Conservation (phyloP, 2,113 vertebrate species). For the Aramus guarauna region DNA sequence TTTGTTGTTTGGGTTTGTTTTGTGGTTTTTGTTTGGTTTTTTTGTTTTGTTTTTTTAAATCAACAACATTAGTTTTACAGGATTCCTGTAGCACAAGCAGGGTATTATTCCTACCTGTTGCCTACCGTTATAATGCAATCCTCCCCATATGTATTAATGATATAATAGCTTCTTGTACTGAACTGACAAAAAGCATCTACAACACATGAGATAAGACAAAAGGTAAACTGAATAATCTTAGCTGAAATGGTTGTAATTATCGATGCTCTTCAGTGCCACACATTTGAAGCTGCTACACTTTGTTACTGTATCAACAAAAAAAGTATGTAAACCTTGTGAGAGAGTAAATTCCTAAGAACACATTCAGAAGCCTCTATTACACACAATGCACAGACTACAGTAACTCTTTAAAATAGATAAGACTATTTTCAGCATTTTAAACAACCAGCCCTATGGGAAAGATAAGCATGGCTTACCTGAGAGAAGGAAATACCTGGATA, state of each 20-base stretch:
- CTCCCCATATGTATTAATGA: not conserved
- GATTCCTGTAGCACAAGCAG: not conserved
- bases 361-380: not conserved
- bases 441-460: not conserved
- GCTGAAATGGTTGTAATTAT: not conserved
- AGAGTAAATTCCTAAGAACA: not conserved
- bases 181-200: not conserved
- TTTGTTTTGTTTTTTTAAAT: not conserved
- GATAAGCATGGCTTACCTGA: not conserved
- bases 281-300: not conserved
- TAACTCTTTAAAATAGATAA: not conserved
- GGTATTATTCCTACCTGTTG: not conserved
- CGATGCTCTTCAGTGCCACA: not conserved
- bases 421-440: not conserved
- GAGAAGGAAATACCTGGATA: not conserved
- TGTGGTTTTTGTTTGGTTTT: not conserved
- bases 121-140: not conserved
- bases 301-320: not conserved
- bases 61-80: not conserved
- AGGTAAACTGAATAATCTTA: not conserved
- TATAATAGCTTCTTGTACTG: not conserved
- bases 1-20: not conserved
- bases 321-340: not conserved
- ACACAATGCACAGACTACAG: not conserved
- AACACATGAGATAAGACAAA: not conserved